Base-by-base conservation (phyloP, 64 coral and sea anemone species). In the Pocillopora verrucosa region DNA sequence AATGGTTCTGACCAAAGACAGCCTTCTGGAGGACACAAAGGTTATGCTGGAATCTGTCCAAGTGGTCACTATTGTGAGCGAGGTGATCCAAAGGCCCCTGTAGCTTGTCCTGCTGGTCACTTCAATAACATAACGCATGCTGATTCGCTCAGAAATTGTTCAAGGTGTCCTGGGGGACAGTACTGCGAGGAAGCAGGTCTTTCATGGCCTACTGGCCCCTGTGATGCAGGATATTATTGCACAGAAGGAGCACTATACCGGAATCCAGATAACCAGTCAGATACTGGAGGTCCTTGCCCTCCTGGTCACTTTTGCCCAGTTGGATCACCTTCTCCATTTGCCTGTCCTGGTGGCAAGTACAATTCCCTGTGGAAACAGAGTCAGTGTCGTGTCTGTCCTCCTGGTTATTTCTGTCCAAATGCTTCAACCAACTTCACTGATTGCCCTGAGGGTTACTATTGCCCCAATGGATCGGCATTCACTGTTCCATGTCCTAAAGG, bases 341-440 rank as follows among this genome's bases (percentile, higher is more conserved):
- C 88, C 6, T 99, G 97, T 70, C 91, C 72, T 51, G 90, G 94
- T 65, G 97, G 97, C 16, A 73, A 88, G 58, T 99, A 93, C 76
- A 95, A 95, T 70, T 92, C 97, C 1, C 88, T 79, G 41, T 95
- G 94, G 94, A 88, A 90, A 62, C 87, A 99, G 61, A 93, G 91
- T 74, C 38, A 90, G 11, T 99, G 97, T 36, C 73, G 62, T 60
- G 74, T 88, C 56, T 99, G 97, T 36, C 93, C 93, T 19, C 88
- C 87, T 73, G 97, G 97, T 22, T 87, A 93, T 81, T 99, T 99
- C 85, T 99, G 97, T 72, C 97, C 94, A 9, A 99, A 99, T 93
- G 97, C 97, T 14, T 95, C 97, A 11, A 92, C 84, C 11, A 88
- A 83, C 11, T 91, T 93, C 70, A 90, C 86, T 51, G 92, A 89